Evolutionary conservation across 92 coral and sea anemone species (phyloP).

Genomic region (Epizoanthus scotinus): DNA sequence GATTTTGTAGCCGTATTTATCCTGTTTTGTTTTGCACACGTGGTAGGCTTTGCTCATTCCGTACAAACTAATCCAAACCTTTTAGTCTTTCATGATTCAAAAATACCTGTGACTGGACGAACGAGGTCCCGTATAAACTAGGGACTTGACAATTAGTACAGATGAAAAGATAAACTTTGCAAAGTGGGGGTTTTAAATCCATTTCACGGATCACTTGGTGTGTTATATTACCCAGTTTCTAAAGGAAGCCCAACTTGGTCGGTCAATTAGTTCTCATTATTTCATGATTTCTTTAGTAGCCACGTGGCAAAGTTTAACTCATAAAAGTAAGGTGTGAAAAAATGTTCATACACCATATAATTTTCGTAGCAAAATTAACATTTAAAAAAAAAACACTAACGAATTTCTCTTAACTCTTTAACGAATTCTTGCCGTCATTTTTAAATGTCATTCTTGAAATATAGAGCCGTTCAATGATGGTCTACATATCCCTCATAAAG

Average conservation of each 20-base stretch:
- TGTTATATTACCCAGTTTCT: not conserved
- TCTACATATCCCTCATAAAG: constrained; percentile 5
- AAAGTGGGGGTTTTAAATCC: constrained; percentile 18
- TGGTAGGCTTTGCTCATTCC: not conserved
- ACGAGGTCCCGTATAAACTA: not conserved
- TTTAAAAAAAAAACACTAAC: too few relatives aligned
- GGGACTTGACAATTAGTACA: not conserved
- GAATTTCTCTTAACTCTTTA: not conserved
- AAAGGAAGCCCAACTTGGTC: not conserved
- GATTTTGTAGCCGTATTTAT: constrained; percentile 19
- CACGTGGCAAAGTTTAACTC: constrained; percentile 31
- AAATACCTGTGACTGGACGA: too few relatives aligned
- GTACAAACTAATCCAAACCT: constrained; percentile 10
- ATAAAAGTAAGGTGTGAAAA: constrained; percentile 9
- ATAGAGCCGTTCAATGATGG: too few relatives aligned
- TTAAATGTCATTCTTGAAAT: too few relatives aligned
- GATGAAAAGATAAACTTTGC: not conserved
- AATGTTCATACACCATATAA: not conserved
- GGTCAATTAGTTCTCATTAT: not conserved
- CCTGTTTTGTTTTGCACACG: constrained; percentile 39
- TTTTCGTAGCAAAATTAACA: not conserved
- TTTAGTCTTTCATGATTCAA: not conserved
- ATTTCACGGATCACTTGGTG: constrained; percentile 31
- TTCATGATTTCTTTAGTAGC: constrained; percentile 19
- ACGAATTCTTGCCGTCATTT: not conserved